phyloP scores from a whole-genome alignment of 64 coral and sea anemone genomes.

The Astreopora myriophthalma region DNA sequence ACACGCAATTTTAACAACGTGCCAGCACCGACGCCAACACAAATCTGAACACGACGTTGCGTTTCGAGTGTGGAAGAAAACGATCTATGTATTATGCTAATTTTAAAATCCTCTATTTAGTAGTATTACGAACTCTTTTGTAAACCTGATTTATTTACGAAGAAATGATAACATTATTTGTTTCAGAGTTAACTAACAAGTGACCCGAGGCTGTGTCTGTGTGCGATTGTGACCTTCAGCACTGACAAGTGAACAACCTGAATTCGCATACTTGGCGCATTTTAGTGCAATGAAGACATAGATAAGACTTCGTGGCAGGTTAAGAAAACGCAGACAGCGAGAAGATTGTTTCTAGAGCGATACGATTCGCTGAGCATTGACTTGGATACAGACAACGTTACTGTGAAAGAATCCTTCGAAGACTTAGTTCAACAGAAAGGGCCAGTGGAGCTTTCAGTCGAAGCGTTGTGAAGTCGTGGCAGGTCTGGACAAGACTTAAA shows the following conservation, averaged over 20 bases:
- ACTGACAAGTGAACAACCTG: not conserved
- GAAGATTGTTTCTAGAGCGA: not conserved
- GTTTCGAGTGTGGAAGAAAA: not conserved
- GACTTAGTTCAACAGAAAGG: not conserved
- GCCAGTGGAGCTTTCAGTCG: not conserved
- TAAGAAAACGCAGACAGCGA: not conserved
- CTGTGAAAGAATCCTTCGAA: not conserved
- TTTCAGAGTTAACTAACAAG: slow-evolving; percentile 10
- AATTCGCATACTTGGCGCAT: not conserved
- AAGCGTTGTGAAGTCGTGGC: not conserved
- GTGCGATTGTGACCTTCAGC: not conserved
- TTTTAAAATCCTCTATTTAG: not conserved
- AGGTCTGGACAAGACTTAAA: not conserved
- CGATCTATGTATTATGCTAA: not conserved
- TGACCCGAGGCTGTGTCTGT: not conserved
- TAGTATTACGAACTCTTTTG: not conserved
- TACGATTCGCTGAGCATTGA: not conserved
- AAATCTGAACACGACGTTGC: not conserved
- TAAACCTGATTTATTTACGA: slow-evolving; percentile 5
- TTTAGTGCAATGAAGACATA: not conserved
- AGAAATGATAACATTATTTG: slow-evolving; percentile 1
- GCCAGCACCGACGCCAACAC: not conserved
- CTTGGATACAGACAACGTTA: not conserved
- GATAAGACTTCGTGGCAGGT: not conserved
- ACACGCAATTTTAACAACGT: not conserved